Base-by-base conservation (phyloP, 35 echinoderm and acorn worm species). In the Diadema setosum region DNA sequence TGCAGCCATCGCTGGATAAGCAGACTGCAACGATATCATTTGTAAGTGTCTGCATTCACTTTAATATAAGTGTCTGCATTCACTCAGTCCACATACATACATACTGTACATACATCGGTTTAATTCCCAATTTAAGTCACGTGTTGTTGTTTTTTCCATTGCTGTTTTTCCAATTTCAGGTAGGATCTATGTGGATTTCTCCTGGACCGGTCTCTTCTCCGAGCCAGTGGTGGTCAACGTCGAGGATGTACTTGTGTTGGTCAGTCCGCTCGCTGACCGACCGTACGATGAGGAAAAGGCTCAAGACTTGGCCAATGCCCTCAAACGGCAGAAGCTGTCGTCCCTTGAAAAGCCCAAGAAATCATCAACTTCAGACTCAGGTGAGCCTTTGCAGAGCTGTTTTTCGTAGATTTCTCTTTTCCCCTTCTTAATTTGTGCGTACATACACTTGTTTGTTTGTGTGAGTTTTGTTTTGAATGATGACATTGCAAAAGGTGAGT, bases 201-300 rank as follows among this genome's bases (percentile, higher is more conserved):
- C 67, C 29, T 99, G 96, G 96, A 99, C 96, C 11, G 90, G 88
- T 0, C 83, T 99, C 25, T 99, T 94, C 60, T 89, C 92, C 20
- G 60, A 82, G 56, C 96, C 96, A 3, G 49, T 99, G 18, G 82
- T 83, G 24, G 96, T 99, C 8, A 83, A 91, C 17, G 84, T 99
- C 36, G 96, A 99, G 46, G 96, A 94, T 59, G 85, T 99, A 44
- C 86, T 94, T 43, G 78, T 99, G 5, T 64, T 99, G 26, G 96
- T 81, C 27, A 88, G 81, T 43, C 96, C 96, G 0, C 37, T 94
- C 26, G 86, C 90, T 46, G 96, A 94, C 78, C 78, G 89, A 52
- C 96, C 92, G 12, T 99, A 99, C 59, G 82, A 99, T 94, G 89
- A 91, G 57, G 85, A 81, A 27, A 88, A 83, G 61, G 89, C 94